Conservation (phyloP, 2,113 vertebrate genomes). For the Balaeniceps rex region DNA sequence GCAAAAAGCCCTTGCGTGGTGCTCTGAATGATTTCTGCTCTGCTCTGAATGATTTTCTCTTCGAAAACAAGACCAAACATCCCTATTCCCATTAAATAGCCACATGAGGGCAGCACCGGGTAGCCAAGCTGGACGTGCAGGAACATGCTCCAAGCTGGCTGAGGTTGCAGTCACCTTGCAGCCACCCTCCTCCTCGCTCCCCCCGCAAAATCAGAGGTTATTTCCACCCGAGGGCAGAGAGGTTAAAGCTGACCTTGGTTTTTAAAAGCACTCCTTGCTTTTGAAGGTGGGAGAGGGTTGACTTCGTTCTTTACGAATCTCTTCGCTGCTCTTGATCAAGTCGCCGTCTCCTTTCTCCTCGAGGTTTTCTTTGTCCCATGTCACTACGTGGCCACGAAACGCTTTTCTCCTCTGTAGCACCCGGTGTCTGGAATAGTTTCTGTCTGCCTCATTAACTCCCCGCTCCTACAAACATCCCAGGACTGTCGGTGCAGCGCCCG, state of each 20-base stretch:
- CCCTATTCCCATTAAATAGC: rapidly evolving
- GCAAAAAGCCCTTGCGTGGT: background rate
- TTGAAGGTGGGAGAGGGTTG: background rate
- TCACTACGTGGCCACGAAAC: background rate
- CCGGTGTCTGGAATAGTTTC: background rate
- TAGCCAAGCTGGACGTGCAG: background rate
- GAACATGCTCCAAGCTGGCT: rapidly evolving
- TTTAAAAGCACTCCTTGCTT: background rate
- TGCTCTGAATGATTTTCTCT: background rate
- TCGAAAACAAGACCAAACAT: too few species aligned
- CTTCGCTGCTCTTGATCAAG: background rate
- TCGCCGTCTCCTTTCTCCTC: background rate
- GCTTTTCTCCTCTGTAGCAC: background rate
- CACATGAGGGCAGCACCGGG: conserved; percentile 21
- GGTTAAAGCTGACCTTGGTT: background rate
- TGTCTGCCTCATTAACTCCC: conserved; percentile 12
- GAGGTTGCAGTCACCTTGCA: background rate
- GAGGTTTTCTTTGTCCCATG: background rate
- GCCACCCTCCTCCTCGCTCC: background rate
- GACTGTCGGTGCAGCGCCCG: background rate
- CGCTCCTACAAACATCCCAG: background rate
- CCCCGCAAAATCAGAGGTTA: background rate
- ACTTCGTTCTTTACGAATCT: background rate
- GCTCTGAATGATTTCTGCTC: background rate
- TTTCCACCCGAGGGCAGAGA: background rate